Base-by-base conservation (phyloP, 2,888 invertebrate genomes). In the Caenorhabditis panamensis region DNA sequence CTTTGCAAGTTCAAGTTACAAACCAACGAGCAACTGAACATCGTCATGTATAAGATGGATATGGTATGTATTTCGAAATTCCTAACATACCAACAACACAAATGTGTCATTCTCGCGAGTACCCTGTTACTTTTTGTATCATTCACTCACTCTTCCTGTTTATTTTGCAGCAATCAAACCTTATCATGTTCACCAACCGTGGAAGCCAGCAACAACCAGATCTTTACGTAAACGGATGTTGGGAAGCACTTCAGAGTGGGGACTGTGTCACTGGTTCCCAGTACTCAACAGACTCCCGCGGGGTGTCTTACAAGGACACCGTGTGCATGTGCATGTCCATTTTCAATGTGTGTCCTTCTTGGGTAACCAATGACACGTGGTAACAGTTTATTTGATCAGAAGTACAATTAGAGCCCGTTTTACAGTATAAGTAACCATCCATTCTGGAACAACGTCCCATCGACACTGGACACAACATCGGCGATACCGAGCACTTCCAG, bases 391-490 rank as follows among this genome's bases (percentile, higher is more conserved):
- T 59, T 37, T 16, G 22, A 18, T 37, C 22, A 36, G 3, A 5
- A n/a, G 28, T n/a, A n/a, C 2, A 20, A 24, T 20, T 6, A 16
- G 13, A 41, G 3, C 9, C 5, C 4, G 36, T 59, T 56, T 71
- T 71, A n/a, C 72, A 73, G 73, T 59, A 73, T 73, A 8, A 64
- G 59, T 37, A 73, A 73, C 24, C 54, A 37, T 8, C 73, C 73
- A 20, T 73, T 73, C 59, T 73, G 73, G 73, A 73, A 66, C 59
- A 36, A 58, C 44, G n/a, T 59, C 47, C 51, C 73, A 53, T 24
- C 59, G 49, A 59, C 36, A 24, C 8, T 24, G 4, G 28, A 24
- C 9, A 66, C 51, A 13, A 49, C 59, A 3, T 4, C 13, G 49
- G 49, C 51, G 9, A 11, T 11, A 9, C 28, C n/a, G n/a, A 61